Conservation (phyloP, 1,140 invertebrate species). For the Leptinotarsa lineolata region DNA sequence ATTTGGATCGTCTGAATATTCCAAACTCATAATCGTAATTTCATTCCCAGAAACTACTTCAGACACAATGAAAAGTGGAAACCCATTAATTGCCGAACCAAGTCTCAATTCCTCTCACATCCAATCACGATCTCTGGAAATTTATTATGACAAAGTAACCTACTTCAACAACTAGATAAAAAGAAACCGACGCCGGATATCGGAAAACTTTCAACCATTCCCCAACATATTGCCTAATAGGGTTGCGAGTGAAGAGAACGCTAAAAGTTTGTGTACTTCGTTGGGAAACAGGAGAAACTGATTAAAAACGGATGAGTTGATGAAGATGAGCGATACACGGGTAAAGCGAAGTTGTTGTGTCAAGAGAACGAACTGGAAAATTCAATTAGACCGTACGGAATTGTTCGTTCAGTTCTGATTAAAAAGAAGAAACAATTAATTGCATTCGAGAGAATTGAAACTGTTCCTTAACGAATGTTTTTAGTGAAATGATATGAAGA, state of each 20-base stretch:
- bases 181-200: conserved; percentile 4
- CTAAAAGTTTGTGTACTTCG: conserved; percentile 16
- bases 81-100: neutral
- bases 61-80: conserved; percentile 6
- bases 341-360: neutral
- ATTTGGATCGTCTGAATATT: neutral
- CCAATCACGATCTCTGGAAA: conserved; percentile 3
- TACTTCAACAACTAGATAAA: conserved; percentile 14
- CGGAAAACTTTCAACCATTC: conserved; percentile 18
- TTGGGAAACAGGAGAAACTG: conserved; percentile 10
- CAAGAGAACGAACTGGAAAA: neutral
- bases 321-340: neutral
- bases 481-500: too few relatives aligned
- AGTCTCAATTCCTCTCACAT: conserved; percentile 11
- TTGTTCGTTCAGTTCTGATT: neutral
- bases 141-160: conserved; percentile 18
- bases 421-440: neutral
- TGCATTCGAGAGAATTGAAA: neutral
- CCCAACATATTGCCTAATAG: conserved; percentile 16
- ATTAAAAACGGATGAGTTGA: conserved; percentile 15
- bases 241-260: conserved; percentile 1
- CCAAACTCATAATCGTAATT: neutral
- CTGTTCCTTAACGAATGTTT: too few relatives aligned
- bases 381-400: neutral
- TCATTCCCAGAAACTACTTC: neutral